Conservation (phyloP, 2,797 vertebrate species). For the Karalla daura region DNA sequence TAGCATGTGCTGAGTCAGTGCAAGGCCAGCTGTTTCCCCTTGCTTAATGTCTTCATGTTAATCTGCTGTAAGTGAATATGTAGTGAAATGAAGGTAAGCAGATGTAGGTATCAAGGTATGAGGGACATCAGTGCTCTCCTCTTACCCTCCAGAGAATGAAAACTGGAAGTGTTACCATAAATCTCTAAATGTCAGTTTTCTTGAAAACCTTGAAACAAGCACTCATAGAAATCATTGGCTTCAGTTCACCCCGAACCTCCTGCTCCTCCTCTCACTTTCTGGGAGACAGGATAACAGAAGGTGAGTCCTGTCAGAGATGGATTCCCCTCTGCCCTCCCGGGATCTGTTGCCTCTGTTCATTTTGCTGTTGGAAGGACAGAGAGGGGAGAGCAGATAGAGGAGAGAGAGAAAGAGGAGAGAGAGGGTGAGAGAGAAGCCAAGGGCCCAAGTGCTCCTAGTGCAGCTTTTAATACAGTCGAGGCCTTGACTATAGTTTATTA, state of each 20-base stretch:
- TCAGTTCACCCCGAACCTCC: not conserved
- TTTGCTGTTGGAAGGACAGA: constrained; percentile 56
- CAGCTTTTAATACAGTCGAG: constrained; percentile 25
- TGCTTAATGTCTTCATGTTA: not conserved
- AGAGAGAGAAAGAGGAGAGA: not conserved
- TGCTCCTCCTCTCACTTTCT: not conserved
- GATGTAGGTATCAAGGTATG: too few relatives aligned
- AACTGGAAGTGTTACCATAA: too few relatives aligned
- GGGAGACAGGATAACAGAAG: constrained; percentile 56
- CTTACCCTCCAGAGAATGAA: not conserved
- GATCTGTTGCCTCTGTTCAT: constrained; percentile 51
- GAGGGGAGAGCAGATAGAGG: constrained; percentile 5
- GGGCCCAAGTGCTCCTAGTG: constrained; percentile 18
- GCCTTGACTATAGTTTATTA: not conserved
- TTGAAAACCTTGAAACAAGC: not conserved
- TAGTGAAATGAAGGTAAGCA: not conserved
- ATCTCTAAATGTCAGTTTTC: not conserved
- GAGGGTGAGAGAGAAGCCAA: not conserved
- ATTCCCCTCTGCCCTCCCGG: constrained; percentile 52
- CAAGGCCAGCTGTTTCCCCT: not conserved
- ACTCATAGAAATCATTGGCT: not conserved
- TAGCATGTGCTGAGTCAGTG: not conserved
- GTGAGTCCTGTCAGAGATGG: constrained; percentile 65
- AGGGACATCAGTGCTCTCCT: too few relatives aligned
- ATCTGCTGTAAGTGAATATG: too few relatives aligned